These are phyloP conservation scores for Taurulus bubalis DNA, from an alignment of 2,113 vertebrate species.

Conservation along the genomic window DNA sequence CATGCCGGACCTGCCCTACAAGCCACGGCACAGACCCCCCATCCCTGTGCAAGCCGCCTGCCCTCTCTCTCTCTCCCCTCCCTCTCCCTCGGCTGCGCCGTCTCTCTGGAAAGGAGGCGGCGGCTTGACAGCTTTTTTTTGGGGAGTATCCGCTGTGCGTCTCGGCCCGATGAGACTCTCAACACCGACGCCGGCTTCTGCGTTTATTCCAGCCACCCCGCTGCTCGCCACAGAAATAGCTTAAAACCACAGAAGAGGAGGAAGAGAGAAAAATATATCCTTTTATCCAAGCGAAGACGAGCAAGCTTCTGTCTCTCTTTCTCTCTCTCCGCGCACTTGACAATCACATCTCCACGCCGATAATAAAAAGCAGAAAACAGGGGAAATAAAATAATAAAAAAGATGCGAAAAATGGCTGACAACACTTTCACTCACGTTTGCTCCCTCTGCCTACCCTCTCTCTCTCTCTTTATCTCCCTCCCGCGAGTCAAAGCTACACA, in stretches of 20 bases:
- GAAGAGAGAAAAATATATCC: constrained; percentile 6
- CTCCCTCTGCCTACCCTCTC: constrained; percentile 63
- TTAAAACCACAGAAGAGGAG: constrained; percentile 25
- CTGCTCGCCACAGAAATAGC: constrained; percentile 75
- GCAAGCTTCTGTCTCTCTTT: neutral
- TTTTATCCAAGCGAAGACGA: constrained; percentile 43
- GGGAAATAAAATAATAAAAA: constrained; percentile 18
- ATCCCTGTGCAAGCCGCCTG: constrained; percentile 14
- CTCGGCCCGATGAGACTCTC: constrained; percentile 48
- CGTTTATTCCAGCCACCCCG: constrained; percentile 80
- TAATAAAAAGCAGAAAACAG: constrained; percentile 50
- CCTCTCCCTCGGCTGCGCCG: constrained; percentile 63
- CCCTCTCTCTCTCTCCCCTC: constrained; percentile 14
- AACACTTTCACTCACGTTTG: constrained; percentile 89
- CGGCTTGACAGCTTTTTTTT: constrained; percentile 47
- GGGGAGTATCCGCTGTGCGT: constrained; percentile 80
- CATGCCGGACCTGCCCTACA: constrained; percentile 86
- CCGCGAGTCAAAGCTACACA: constrained; percentile 78
- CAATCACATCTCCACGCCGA: constrained; percentile 66
- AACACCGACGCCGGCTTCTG: constrained; percentile 67
- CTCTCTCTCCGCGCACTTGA: constrained; percentile 21
- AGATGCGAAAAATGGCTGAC: constrained; percentile 97
- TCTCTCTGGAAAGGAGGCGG: constrained; percentile 77
- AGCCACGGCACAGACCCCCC: constrained; percentile 53
- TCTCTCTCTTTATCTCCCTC: constrained; percentile 16